These are phyloP conservation scores for Acronicta leporina DNA, from an alignment of 2,888 invertebrate genomes.

Conservation along the genomic window DNA sequence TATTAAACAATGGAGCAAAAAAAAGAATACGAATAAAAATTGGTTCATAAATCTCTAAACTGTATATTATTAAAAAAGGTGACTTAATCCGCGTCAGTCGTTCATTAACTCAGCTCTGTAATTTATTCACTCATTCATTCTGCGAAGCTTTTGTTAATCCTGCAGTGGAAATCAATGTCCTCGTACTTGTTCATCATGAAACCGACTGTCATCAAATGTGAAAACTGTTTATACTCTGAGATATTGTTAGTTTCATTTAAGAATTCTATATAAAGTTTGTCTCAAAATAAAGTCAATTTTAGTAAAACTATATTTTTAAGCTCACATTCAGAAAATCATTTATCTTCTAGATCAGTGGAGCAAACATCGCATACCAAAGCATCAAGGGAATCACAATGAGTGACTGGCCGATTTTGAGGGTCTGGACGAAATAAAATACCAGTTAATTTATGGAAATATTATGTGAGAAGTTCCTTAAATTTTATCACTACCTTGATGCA, in stretches of 20 bases:
- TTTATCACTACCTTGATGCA: no score
- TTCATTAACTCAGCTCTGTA: slow-evolving; percentile 49
- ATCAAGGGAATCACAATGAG: no score
- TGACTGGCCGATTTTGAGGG: no score
- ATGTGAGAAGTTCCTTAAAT: no score
- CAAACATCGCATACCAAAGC: no score
- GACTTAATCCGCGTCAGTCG: slow-evolving; percentile 35
- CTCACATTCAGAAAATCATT: no score
- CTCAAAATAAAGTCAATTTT: no score
- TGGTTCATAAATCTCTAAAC: slow-evolving; percentile 27
- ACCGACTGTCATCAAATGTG: slow-evolving; percentile 26
- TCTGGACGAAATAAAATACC: no score
- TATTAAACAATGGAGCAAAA: background rate
- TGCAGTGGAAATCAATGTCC: slow-evolving; percentile 51
- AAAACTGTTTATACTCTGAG: background rate
- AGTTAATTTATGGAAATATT: no score
- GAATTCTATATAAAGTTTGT: no score
- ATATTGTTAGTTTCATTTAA: background rate
- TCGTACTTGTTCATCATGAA: slow-evolving; percentile 11
- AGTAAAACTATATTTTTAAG: no score
- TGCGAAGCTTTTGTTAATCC: slow-evolving; percentile 36
- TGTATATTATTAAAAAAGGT: slow-evolving; percentile 39
- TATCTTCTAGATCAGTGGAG: no score
- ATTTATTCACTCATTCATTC: slow-evolving; percentile 39
- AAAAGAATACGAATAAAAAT: slow-evolving; percentile 4